These are phyloP conservation scores for Vanacampus margaritifer DNA, from an alignment of 2,113 vertebrate genomes.

Conservation along the genomic window DNA sequence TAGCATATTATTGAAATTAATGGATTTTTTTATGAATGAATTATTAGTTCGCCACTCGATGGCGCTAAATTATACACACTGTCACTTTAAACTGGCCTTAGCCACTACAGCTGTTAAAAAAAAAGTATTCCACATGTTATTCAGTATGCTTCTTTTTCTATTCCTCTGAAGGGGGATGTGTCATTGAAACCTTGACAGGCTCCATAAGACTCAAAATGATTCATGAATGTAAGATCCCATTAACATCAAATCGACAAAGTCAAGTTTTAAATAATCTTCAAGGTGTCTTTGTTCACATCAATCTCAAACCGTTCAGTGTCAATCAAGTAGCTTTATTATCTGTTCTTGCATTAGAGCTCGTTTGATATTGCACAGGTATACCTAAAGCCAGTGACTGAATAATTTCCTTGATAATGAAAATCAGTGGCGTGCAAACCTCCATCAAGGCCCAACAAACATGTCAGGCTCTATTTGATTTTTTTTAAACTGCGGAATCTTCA, in stretches of 20 bases:
- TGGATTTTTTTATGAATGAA: no score
- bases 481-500: no score
- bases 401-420: neutral
- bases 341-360: neutral
- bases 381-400: neutral
- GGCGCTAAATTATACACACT: no score
- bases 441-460: neutral
- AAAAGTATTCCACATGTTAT: neutral
- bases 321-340: neutral
- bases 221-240: neutral
- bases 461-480: no score
- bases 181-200: neutral
- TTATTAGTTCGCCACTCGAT: no score
- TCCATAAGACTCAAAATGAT: constrained; percentile 1
- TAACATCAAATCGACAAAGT: neutral
- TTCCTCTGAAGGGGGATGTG: constrained; percentile 47
- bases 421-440: neutral
- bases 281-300: constrained; percentile 1
- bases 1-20: no score
- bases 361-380: neutral
- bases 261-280: constrained; percentile 5
- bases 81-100: no score
- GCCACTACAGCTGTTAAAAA: neutral
- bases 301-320: neutral
- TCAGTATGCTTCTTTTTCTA: constrained; percentile 9